Evolutionary conservation across 2,888 invertebrate genomes (phyloP), one percentile per base, ranked within the genome.

Genomic region (Drosophila pseudotakahashii): DNA sequence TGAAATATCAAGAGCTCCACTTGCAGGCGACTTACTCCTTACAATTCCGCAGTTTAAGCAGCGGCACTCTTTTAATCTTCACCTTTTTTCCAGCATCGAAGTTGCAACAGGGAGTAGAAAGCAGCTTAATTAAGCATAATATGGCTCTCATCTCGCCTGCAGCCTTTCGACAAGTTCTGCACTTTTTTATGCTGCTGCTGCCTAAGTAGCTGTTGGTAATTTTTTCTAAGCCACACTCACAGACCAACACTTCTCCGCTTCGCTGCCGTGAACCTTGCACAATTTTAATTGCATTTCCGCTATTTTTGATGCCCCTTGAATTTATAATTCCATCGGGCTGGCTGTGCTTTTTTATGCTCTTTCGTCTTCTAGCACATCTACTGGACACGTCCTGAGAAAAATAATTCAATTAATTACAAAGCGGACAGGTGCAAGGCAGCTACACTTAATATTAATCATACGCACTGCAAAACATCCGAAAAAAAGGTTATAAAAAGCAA

Each of bases 281-380:
- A 42, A 80, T 85, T 84, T 88, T 88, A 84, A 84, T 84, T 84
- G 84, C 84, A 80, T 84, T 84, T 84, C 84, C 84, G 82, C 86
- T 76, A 71, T 77, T 88, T 88, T 83, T 85, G 79, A 88, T 84
- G 88, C 86, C 75, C 57, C 80, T 80, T 84, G 84, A 77, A 84
- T 84, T 88, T 79, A 71, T 85, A 84, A 84, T 88, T 54, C 72
- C 48, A 50, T 45, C 57, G 47, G 66, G 61, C 67, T 66, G 41
- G 34, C 55, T 53, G n/a, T 42, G 32, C 44, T 41, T 42, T 42
- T 30, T 10, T 42, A n/a, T n/a, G 10, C 30, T 44, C 13, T 34
- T 44, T 48, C 26, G 19, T 36, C 41, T 37, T 19, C 44, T 26
- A 2, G 37, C 13, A 26, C 52, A 36, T 41, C 44, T 48, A 39